phyloP scores from a whole-genome alignment of 2,888 invertebrate genomes.

The Salpingus planirostris region DNA sequence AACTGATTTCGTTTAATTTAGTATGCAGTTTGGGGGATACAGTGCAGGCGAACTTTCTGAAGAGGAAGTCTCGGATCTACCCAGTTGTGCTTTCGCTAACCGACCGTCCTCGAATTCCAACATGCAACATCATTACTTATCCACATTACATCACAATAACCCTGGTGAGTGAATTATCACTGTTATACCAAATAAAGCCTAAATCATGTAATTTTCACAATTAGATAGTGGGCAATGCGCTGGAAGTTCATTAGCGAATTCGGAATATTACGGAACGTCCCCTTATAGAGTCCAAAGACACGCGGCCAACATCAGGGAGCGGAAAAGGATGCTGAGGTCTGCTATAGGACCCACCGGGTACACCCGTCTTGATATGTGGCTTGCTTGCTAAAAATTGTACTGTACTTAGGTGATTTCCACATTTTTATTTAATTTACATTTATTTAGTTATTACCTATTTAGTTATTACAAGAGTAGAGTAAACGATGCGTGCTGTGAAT shows the following conservation, averaged over 20 bases:
- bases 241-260: constrained; percentile 33
- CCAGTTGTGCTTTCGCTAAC: constrained; percentile 72
- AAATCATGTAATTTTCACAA: not conserved
- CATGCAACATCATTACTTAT: constrained; percentile 37
- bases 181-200: not conserved
- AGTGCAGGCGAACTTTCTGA: constrained; percentile 46
- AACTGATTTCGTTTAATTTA: constrained; percentile 10
- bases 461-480: too few relatives aligned
- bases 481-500: too few relatives aligned
- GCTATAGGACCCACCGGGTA: constrained; percentile 71
- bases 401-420: constrained; percentile 19
- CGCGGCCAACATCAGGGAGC: constrained; percentile 92
- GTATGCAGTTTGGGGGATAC: constrained; percentile 39
- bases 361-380: constrained; percentile 38
- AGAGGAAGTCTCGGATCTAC: constrained; percentile 62
- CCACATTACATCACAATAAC: constrained; percentile 36
- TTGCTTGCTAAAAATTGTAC: constrained; percentile 18
- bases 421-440: constrained; percentile 4
- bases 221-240: constrained; percentile 30
- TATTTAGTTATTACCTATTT: too few relatives aligned
- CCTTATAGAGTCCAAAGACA: constrained; percentile 85
- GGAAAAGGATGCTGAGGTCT: constrained; percentile 98
- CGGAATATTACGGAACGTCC: constrained; percentile 60
- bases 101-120: constrained; percentile 35
- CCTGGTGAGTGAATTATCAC: constrained; percentile 25